Evolutionary conservation across 2,113 vertebrate species (phyloP).

Genomic region (Chiloscyllium plagiosum): DNA sequence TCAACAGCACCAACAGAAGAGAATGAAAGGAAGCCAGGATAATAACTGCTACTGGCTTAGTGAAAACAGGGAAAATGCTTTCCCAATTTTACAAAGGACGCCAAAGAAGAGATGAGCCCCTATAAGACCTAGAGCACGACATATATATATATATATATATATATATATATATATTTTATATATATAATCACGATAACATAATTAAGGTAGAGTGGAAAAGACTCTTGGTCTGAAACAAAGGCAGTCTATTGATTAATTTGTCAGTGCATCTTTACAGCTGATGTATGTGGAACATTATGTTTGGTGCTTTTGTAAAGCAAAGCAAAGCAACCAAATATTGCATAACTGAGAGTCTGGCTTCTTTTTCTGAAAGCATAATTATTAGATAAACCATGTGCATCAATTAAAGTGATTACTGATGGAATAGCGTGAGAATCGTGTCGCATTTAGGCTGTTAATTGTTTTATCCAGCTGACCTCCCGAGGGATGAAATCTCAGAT

Average conservation of each 20-base stretch:
- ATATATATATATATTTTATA: no score
- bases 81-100: neutral
- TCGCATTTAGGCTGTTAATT: neutral
- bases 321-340: neutral
- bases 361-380: neutral
- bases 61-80: neutral
- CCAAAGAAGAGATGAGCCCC: neutral
- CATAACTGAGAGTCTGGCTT: neutral
- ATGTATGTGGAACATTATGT: neutral
- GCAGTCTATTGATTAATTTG: neutral
- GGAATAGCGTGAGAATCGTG: neutral
- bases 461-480: neutral
- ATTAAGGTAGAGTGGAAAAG: neutral
- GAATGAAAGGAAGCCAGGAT: neutral
- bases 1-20: neutral
- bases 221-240: conserved; percentile 2
- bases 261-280: neutral
- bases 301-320: neutral
- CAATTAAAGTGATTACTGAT: neutral
- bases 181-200: neutral
- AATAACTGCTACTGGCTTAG: neutral
- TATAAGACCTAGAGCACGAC: neutral
- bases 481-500: neutral
- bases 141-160: neutral
- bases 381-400: neutral